Conservation (phyloP, 2,888 invertebrate species). For the Dicyrtomina minuta region DNA sequence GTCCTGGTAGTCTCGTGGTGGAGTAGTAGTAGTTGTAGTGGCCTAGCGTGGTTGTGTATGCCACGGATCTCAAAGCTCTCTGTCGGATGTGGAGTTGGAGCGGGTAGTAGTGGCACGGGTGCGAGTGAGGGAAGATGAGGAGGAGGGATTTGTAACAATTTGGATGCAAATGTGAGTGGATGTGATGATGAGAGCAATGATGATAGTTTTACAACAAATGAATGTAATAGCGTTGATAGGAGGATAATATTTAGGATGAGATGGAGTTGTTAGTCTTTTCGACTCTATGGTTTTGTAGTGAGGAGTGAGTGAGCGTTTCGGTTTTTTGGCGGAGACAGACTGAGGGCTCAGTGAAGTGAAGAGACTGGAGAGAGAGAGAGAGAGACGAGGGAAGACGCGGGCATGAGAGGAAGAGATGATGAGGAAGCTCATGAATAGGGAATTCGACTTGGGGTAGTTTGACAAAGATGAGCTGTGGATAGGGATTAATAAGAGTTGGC, state of each 20-base stretch:
- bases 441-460: conserved; percentile 24
- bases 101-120: neutral
- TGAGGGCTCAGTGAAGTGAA: neutral
- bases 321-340: neutral
- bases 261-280: neutral
- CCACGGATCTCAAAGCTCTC: too few relatives aligned
- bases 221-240: conserved; percentile 21
- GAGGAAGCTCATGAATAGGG: conserved; percentile 27
- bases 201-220: conserved; percentile 32
- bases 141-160: conserved; percentile 17
- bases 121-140: neutral
- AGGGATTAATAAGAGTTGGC: conserved; percentile 29
- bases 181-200: conserved; percentile 29
- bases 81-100: too few relatives aligned
- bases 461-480: conserved; percentile 31
- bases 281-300: neutral
- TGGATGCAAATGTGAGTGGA: conserved; percentile 22
- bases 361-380: neutral
- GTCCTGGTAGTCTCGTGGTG: too few relatives aligned
- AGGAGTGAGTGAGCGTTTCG: neutral
- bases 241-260: neutral
- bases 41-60: too few relatives aligned
- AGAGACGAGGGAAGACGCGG: neutral
- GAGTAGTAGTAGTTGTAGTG: too few relatives aligned
- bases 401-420: conserved; percentile 8